Evolutionary conservation across 2,888 invertebrate species (phyloP), one percentile per base, ranked within the genome.

Genomic region (Maniola hyperantus): DNA sequence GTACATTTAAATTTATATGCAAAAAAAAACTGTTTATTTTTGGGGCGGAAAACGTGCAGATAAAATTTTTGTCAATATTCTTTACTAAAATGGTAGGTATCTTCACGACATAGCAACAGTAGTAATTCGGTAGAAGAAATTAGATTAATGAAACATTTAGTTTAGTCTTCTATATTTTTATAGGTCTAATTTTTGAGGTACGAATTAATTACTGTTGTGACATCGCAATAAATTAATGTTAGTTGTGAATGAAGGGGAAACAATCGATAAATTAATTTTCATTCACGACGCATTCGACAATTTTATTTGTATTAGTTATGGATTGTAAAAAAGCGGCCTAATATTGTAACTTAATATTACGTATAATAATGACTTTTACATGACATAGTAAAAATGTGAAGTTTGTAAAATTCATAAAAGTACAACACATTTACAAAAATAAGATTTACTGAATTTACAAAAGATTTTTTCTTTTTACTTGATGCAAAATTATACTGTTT

Each of bases 51-150:
- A 63, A 53, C 68, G 65, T 65, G 69, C 68, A 65, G 13, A 62
- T 39, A 51, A 53, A 57, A 20, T 7, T 59, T 62, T 53, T 66
- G 66, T 64, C 66, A 69, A 64, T 66, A 69, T 64, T 68, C 36
- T 44, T 58, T 62, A 34, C 6, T 26, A 48, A 26, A 48, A 13
- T 13, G 46, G 20, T n/a, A 39, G 46, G 20, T n/a, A 39, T 46
- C 13, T n/a, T 46, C 51, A 42, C 44, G 54, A 64, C 51, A n/a
- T 50, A 54, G 66, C 65, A 66, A 69, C 48, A 48, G 60, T 36
- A 50, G 20, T 42, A 10, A 39, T 13, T n/a, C 7, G 5, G 5
- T 33, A 33, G 7, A 6, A 33, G 13, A 5, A 15, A 54, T 34
- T 15, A 26, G 2, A 11, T 51, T 13, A 53, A 53, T 39, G 1